Percentiles rank a stretch among this genome's conserved stretches.
Evolutionary conservation across 2,797 vertebrate genomes (phyloP).

Genomic region (Tapera naevia): DNA sequence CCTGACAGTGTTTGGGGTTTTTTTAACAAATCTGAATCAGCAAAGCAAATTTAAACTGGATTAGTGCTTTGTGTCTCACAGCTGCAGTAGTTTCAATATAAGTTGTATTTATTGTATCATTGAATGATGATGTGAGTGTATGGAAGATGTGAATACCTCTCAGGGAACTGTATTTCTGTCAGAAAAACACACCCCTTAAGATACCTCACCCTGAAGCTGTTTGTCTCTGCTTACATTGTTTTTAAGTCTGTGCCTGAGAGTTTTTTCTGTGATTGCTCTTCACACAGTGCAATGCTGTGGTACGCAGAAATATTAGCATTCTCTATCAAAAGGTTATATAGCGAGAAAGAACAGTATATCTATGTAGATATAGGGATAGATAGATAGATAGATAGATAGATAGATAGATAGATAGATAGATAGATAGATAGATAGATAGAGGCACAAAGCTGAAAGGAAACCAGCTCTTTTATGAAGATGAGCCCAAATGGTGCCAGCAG

Average conservation of each 20-base stretch:
- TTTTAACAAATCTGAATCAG: not conserved
- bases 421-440: not conserved
- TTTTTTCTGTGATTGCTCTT: not conserved
- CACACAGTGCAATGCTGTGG: not conserved
- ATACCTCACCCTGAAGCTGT: not conserved
- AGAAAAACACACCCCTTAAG: not conserved
- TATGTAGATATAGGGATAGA: not conserved
- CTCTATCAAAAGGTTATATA: not conserved
- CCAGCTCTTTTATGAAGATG: not conserved
- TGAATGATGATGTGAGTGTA: not conserved
- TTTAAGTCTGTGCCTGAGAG: not conserved
- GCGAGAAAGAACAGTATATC: not conserved
- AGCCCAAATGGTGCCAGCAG: not conserved
- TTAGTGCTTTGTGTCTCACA: conserved; percentile 16
- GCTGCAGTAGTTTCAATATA: conserved; percentile 2
- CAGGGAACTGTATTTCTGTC: not conserved
- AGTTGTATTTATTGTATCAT: conserved; percentile 11
- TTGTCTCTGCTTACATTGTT: not conserved
- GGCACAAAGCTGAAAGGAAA: not conserved
- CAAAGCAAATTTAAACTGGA: not conserved
- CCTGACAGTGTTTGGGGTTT: not conserved
- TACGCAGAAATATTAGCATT: not conserved
- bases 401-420: not conserved
- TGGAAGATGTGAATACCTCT: not conserved
- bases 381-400: not conserved